Evolutionary conservation across 1,140 invertebrate genomes (phyloP).

Genomic region (Drosophila insularis): DNA sequence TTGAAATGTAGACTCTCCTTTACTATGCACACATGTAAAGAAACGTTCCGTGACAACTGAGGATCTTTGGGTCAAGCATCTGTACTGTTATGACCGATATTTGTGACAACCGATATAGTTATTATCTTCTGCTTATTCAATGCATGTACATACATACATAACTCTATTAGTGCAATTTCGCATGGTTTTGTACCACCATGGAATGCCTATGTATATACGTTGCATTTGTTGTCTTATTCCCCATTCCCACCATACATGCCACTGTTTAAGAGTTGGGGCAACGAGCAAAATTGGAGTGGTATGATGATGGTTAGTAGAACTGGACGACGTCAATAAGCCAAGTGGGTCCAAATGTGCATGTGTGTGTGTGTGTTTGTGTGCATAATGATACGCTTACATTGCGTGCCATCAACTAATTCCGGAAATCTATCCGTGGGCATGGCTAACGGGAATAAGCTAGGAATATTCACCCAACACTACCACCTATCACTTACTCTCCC

Average conservation of each 20-base stretch:
- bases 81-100: too few relatives aligned
- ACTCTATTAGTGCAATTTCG: background rate
- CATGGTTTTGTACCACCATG: background rate
- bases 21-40: too few relatives aligned
- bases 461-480: slow-evolving; percentile 15
- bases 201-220: background rate
- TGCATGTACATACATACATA: too few relatives aligned
- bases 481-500: background rate
- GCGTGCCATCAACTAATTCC: slow-evolving; percentile 68
- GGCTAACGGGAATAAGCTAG: slow-evolving; percentile 46
- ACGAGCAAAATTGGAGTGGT: background rate
- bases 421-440: slow-evolving; percentile 61
- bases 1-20: too few relatives aligned
- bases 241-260: background rate
- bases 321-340: slow-evolving; percentile 25
- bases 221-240: slow-evolving; percentile 5
- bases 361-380: slow-evolving; percentile 38
- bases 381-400: slow-evolving; percentile 53
- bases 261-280: slow-evolving; percentile 9
- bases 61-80: too few relatives aligned
- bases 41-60: too few relatives aligned
- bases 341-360: background rate
- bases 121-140: too few relatives aligned
- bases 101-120: too few relatives aligned
- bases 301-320: slow-evolving; percentile 28